Conservation (phyloP, 2,888 invertebrate species). For the Himalopsyche tibetana region DNA sequence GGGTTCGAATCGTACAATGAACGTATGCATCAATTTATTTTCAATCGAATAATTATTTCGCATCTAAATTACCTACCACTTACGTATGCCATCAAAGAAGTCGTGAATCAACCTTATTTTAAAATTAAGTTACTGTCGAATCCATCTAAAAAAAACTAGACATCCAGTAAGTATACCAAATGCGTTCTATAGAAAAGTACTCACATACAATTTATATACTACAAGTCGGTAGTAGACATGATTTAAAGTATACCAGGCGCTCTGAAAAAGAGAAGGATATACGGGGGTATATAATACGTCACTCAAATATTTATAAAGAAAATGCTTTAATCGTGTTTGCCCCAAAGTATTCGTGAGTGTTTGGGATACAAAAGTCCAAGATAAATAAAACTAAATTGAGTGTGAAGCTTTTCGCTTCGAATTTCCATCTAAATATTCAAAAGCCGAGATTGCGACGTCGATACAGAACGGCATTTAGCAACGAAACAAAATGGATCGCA, state of each 20-base stretch:
- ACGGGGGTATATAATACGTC: not conserved
- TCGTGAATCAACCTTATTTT: no score
- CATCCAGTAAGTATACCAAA: no score
- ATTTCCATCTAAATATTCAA: conserved; percentile 43
- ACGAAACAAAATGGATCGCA: conserved; percentile 35
- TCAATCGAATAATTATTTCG: no score
- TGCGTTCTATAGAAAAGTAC: no score
- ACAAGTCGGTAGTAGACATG: no score
- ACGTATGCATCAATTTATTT: no score
- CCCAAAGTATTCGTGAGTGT: not conserved
- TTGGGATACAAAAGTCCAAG: conserved; percentile 2
- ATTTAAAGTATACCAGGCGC: not conserved
- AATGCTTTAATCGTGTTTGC: conserved; percentile 32
- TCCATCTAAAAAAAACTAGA: no score
- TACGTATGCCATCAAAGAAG: no score
- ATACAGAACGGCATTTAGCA: not conserved
- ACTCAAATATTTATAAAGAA: conserved; percentile 13
- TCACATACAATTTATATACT: no score
- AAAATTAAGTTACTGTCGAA: no score
- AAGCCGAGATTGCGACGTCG: conserved; percentile 5
- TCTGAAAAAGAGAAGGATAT: not conserved
- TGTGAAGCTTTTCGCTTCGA: conserved; percentile 19
- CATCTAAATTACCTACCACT: no score
- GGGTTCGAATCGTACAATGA: no score
- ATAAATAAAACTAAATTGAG: conserved; percentile 35